A percentile compares a stretch with the other conserved stretches of the same genome.
phyloP scores from a whole-genome alignment of 2,113 vertebrate species.

The Danionella cerebrum region DNA sequence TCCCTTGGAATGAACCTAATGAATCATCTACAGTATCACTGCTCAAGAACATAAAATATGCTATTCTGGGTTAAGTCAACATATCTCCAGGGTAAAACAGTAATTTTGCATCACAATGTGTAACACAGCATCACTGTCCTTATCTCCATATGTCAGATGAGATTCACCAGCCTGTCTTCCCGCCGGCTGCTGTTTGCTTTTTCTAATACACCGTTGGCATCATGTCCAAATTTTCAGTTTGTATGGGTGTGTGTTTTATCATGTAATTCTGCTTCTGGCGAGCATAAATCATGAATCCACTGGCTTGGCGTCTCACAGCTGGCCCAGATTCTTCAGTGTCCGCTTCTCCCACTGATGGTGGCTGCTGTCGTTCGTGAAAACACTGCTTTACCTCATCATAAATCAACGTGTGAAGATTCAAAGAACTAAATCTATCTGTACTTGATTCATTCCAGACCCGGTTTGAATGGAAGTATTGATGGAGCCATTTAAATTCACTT shows the following conservation, averaged over 20 bases:
- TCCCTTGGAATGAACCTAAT: neutral
- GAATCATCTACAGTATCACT: slow-evolving; percentile 5
- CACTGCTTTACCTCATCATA: slow-evolving; percentile 1
- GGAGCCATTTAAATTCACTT: slow-evolving; percentile 20
- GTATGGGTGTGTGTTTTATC: slow-evolving; percentile 4
- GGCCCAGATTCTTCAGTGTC: neutral
- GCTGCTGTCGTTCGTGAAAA: neutral
- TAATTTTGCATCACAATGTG: neutral
- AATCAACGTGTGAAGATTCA: neutral
- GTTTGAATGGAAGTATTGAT: slow-evolving; percentile 12
- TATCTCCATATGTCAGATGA: neutral
- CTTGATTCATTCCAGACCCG: neutral
- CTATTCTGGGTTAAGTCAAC: neutral
- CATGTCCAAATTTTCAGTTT: neutral
- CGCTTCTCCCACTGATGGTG: neutral
- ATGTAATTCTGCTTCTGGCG: neutral
- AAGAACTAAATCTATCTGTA: neutral
- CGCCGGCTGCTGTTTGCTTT: neutral
- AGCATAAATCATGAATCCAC: neutral
- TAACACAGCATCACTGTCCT: neutral
- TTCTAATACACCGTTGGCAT: neutral
- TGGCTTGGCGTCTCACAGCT: neutral
- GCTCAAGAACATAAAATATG: neutral
- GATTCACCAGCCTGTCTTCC: neutral
- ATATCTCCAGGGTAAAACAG: neutral